These are phyloP conservation scores for Delphinapterus leucas DNA, from an alignment of 2,113 vertebrate species.

Conservation along the genomic window DNA sequence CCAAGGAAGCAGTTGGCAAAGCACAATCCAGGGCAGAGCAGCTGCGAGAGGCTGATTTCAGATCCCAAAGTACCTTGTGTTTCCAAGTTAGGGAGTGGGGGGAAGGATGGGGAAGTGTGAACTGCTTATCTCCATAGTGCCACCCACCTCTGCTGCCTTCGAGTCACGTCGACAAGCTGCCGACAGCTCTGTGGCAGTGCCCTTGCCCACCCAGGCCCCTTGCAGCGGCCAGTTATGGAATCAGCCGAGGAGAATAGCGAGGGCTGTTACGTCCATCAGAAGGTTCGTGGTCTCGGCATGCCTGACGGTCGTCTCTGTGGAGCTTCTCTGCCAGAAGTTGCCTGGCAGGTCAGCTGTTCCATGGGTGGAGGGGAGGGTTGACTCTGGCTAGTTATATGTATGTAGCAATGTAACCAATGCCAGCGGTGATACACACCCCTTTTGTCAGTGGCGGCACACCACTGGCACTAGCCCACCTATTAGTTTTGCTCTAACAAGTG, in stretches of 20 bases:
- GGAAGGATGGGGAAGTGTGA: slow-evolving; percentile 61
- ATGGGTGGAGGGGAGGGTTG: background rate
- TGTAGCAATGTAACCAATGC: background rate
- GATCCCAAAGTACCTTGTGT: slow-evolving; percentile 47
- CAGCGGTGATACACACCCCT: background rate
- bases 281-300: background rate
- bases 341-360: background rate
- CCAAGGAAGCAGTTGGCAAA: background rate
- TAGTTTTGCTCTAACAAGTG: background rate
- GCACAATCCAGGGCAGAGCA: background rate
- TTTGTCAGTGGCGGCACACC: background rate
- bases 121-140: slow-evolving; percentile 57
- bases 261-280: background rate
- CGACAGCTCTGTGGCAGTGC: background rate
- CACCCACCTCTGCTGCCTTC: slow-evolving; percentile 47
- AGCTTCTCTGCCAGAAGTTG: background rate
- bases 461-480: background rate
- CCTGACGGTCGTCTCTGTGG: background rate
- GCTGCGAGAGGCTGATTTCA: slow-evolving; percentile 3
- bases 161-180: slow-evolving; percentile 44
- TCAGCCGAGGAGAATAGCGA: background rate
- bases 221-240: background rate
- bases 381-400: background rate
- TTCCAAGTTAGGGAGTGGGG: slow-evolving; percentile 62
- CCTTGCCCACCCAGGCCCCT: background rate